These are phyloP conservation scores for Monopis laevigella DNA, from an alignment of 2,888 invertebrate genomes.

Conservation along the genomic window DNA sequence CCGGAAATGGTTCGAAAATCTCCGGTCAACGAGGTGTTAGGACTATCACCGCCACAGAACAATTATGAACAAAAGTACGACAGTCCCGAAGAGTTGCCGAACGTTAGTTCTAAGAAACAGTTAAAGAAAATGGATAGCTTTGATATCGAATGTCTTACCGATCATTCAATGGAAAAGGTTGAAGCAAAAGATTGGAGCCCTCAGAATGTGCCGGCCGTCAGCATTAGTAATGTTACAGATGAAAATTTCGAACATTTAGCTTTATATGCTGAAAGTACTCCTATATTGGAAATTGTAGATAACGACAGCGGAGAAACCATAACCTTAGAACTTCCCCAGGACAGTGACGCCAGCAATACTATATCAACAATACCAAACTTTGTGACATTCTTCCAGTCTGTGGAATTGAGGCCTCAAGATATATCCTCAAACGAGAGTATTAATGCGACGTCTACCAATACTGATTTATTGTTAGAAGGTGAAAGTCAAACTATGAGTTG, in stretches of 20 bases:
- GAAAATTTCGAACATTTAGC: slow-evolving; percentile 36
- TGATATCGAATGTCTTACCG: slow-evolving; percentile 27
- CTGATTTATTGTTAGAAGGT: slow-evolving; percentile 32
- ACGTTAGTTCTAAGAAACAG: not conserved
- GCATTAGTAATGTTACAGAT: slow-evolving; percentile 32
- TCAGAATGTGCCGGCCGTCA: slow-evolving; percentile 20
- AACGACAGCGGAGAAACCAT: slow-evolving; percentile 28
- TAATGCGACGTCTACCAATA: slow-evolving; percentile 17
- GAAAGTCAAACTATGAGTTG: slow-evolving; percentile 32
- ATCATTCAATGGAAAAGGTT: slow-evolving; percentile 23
- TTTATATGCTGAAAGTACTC: slow-evolving; percentile 48
- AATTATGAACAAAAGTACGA: slow-evolving; percentile 21
- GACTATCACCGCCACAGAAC: slow-evolving; percentile 31
- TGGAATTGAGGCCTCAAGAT: slow-evolving; percentile 43
- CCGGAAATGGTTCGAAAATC: slow-evolving; percentile 47
- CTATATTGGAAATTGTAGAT: slow-evolving; percentile 26
- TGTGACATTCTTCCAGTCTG: slow-evolving; percentile 37
- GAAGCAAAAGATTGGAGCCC: slow-evolving; percentile 24
- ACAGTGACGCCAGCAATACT: slow-evolving; percentile 12
- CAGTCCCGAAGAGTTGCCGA: slow-evolving; percentile 19
- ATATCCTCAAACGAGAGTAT: slow-evolving; percentile 15
- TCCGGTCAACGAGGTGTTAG: slow-evolving; percentile 28
- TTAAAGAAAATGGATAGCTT: slow-evolving; percentile 39
- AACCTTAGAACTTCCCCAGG: slow-evolving; percentile 31
- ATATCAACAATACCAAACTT: slow-evolving; percentile 32